A percentile compares a stretch with the other conserved stretches of the same genome.
Evolutionary conservation across 2,113 vertebrate genomes (phyloP).

Genomic region (Vombatus ursinus): DNA sequence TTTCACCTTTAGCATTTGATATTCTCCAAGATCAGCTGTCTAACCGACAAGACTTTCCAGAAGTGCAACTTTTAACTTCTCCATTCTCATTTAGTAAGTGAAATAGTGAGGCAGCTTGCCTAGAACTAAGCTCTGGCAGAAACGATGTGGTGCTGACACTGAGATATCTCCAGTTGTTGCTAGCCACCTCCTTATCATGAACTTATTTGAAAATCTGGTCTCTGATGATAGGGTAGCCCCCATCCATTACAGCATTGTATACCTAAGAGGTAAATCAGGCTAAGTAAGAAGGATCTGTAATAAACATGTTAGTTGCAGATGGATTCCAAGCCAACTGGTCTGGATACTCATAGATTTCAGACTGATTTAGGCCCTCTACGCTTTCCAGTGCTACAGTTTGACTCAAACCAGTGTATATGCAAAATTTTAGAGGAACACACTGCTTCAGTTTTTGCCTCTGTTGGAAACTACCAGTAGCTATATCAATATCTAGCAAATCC

Average conservation of each 20-base stretch:
- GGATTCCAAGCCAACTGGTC: slow-evolving; percentile 95
- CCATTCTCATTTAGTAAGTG: slow-evolving; percentile 86
- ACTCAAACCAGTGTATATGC: slow-evolving; percentile 97
- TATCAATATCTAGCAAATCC: slow-evolving; percentile 96
- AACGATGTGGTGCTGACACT: slow-evolving; percentile 81
- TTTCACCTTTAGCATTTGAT: slow-evolving; percentile 95
- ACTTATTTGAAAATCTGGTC: slow-evolving; percentile 98
- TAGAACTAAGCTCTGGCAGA: slow-evolving; percentile 96
- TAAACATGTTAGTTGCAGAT: slow-evolving; percentile 97
- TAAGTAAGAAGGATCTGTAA: slow-evolving; percentile 91
- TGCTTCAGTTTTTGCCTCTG: slow-evolving; percentile 93
- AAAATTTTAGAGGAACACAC: slow-evolving; percentile 97
- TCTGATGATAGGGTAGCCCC: slow-evolving; percentile 93
- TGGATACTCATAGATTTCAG: slow-evolving; percentile 96
- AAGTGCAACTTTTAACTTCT: slow-evolving; percentile 93
- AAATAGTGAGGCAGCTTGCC: slow-evolving; percentile 97
- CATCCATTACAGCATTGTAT: slow-evolving; percentile 92
- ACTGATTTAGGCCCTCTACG: slow-evolving; percentile 89
- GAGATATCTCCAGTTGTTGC: slow-evolving; percentile 91
- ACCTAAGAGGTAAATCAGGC: slow-evolving; percentile 97
- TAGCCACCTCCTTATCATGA: background rate
- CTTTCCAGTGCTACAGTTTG: slow-evolving; percentile 95
- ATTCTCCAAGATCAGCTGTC: slow-evolving; percentile 98
- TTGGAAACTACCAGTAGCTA: slow-evolving; percentile 95
- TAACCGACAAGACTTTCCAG: slow-evolving; percentile 93